A percentile compares a stretch with the other conserved stretches of the same genome.
Evolutionary conservation across 2,113 vertebrate genomes (phyloP).

Genomic region (Vulpes ferrilata): DNA sequence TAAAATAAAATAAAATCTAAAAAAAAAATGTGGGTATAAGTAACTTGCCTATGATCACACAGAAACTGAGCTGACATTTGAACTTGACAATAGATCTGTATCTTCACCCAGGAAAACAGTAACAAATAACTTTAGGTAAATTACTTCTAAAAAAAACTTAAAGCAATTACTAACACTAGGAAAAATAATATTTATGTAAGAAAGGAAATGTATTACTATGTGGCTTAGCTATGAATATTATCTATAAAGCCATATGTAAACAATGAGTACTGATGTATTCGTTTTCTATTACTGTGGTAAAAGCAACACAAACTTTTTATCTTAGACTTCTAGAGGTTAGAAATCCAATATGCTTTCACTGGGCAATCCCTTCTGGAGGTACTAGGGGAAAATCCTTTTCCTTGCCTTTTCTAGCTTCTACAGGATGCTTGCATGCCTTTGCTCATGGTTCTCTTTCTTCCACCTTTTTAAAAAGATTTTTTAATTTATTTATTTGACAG

Average conservation of each 20-base stretch:
- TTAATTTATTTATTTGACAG: no score
- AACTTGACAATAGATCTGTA: neutral
- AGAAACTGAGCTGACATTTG: neutral
- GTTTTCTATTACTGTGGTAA: neutral
- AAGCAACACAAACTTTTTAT: neutral
- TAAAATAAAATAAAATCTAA: neutral
- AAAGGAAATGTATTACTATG: neutral
- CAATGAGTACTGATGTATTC: neutral
- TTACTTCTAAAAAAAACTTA: neutral
- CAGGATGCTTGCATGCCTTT: neutral
- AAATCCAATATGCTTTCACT: neutral
- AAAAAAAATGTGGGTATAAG: neutral
- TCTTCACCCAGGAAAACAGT: neutral
- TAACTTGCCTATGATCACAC: neutral
- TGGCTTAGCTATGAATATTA: neutral
- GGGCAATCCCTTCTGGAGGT: neutral
- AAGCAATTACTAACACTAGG: neutral
- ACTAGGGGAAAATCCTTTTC: neutral
- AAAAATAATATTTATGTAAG: neutral
- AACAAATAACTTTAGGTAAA: constrained; percentile 18
- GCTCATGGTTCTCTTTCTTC: neutral
- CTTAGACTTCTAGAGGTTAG: neutral
- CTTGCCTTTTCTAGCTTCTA: neutral
- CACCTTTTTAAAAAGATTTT: neutral
- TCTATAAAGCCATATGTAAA: neutral